Evolutionary conservation across 2,888 invertebrate genomes (phyloP), one percentile per base, ranked within the genome.

Genomic region (Ariolimax columbianus): DNA sequence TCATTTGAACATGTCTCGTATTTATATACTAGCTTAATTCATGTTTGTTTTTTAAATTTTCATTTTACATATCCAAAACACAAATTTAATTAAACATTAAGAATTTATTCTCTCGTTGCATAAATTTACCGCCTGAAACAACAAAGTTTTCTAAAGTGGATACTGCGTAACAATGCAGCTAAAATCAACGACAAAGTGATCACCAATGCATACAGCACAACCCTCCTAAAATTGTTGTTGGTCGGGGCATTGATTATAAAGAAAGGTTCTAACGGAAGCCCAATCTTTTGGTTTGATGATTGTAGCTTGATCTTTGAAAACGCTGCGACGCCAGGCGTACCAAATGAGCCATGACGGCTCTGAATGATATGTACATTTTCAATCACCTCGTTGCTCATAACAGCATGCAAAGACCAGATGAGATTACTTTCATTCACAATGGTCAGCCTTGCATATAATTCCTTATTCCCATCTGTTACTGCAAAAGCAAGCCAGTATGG

Each of bases 401-500:
- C 90, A 70, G 89, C 89, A 84, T 88, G 82, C 9, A 90, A 90
- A 83, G 91, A 90, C 92, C 92, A 92, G 43, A 88, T 87, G 7
- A 92, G 86, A 83, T 91, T 91, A 23, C 91, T 89, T 11, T 88
- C 88, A 87, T 92, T 91, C 43, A 88, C 87, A 23, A 91, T 87
- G 43, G 88, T 88, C 23, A 92, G 86, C 33, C 88, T 87, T 26
- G 89, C 91, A 85, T 89, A 91, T 2, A 90, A 87, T 83, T 92
- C 92, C 63, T 88, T 90, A 11, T 88, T 87, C 23, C 82, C 86
- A 23, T 90, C 89, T 33, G 90, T 88, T 11, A 87, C 68, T 1
- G 88, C 83, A 86, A 90, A 90, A 1, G 92, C 90, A 36, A 90
- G 91, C 92, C 92, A 92, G 30, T 87, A 87, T 17, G 89, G 89